Base-by-base conservation (phyloP, 2,888 invertebrate species). In the Xestia c-nigrum region DNA sequence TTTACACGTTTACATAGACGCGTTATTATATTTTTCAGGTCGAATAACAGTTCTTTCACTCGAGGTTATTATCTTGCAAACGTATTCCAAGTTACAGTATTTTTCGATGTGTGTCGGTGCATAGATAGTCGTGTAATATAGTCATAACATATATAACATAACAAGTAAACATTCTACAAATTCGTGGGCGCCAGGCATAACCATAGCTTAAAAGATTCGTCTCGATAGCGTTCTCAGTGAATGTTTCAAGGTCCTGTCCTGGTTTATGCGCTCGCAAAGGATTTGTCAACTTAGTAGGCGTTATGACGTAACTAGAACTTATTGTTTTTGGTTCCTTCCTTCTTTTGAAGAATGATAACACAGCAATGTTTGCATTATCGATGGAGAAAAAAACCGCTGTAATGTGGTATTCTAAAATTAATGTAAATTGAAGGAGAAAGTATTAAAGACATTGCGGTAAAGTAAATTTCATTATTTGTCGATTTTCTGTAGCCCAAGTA, bases 181-280 rank as follows among this genome's bases (percentile, higher is more conserved):
- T 91, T 93, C 92, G 96, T 96, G 95, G 95, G 96, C 95, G 95
- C 91, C 89, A 87, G 82, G 90, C 90, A 88, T 90, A 85, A 91
- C 91, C 91, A 89, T 91, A 92, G 91, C 93, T 92, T 92, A 89
- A 92, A 92, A 95, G 95, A 95, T 95, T 95, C 93, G 94, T 94
- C 95, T 95, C 94, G 93, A 95, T 95, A 95, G 93, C 93, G 92
- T 92, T 95, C 93, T 89, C 89, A 90, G 96, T 95, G 96, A 96
- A 95, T 96, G 96, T 96, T 95, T 95, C 96, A 96, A 96, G 96
- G 96, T 95, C 95, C 92, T 93, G 95, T 95, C 95, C 95, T 93
- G 95, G 92, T 95, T 96, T 92, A 90, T 90, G 90, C 89, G 92
- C 93, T 93, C 92, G 93, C 92, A 92, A 95, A 96, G 95, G 95